Percentiles rank a stretch among this genome's conserved stretches.
These are phyloP conservation scores for Terrapene triunguis DNA, from an alignment of 2,113 vertebrate genomes.

Conservation along the genomic window DNA sequence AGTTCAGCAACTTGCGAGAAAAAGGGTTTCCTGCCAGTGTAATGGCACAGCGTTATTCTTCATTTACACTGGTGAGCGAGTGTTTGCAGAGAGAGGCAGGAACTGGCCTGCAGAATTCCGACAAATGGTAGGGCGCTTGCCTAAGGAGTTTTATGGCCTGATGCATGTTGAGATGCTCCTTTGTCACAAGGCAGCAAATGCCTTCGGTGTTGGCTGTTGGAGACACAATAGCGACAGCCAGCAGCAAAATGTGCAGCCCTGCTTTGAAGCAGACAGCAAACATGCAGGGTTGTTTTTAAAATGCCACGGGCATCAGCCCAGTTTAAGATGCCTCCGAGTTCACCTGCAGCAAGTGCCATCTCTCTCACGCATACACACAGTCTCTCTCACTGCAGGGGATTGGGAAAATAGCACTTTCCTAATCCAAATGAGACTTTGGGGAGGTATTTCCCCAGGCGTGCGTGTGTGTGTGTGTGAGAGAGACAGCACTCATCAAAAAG, in stretches of 20 bases:
- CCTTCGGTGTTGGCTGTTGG: fast-evolving
- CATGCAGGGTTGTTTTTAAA: neutral
- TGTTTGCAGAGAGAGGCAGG: neutral
- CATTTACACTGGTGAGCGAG: neutral
- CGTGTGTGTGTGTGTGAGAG: neutral
- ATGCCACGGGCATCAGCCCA: fast-evolving
- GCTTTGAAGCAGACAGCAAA: neutral
- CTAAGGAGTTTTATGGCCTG: neutral
- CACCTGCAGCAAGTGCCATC: no score
- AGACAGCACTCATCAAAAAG: fast-evolving
- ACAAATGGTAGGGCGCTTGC: neutral
- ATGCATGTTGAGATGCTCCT: neutral
- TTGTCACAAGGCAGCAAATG: neutral
- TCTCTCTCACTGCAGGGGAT: neutral
- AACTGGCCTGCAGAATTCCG: neutral
- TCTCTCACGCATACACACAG: neutral
- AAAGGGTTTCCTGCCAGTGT: neutral
- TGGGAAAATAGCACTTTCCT: neutral
- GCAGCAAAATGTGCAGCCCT: neutral
- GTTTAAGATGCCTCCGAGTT: neutral
- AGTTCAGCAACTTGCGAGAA: fast-evolving
- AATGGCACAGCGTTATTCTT: neutral
- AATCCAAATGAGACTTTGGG: neutral
- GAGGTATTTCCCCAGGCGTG: neutral
- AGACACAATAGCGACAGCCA: neutral